These are phyloP conservation scores for Rutilus rutilus DNA, from an alignment of 2,113 vertebrate genomes.

Conservation along the genomic window DNA sequence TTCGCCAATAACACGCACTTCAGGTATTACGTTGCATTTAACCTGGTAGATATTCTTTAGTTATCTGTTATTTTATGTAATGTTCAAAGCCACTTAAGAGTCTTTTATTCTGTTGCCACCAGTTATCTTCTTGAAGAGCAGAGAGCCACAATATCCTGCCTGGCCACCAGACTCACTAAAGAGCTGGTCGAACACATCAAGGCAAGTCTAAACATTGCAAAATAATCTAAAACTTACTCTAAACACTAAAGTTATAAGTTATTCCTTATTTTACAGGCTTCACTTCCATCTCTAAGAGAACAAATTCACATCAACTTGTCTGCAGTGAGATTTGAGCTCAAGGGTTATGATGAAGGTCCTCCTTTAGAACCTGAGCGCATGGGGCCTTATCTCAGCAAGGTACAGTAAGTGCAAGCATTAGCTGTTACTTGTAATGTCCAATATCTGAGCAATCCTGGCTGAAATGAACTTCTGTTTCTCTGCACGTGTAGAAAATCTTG, in stretches of 20 bases:
- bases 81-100: neutral
- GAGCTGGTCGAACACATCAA: constrained; percentile 61
- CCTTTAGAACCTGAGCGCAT: constrained; percentile 51
- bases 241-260: neutral
- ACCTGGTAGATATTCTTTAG: neutral
- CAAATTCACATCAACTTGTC: constrained; percentile 56
- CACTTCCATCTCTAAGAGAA: constrained; percentile 52
- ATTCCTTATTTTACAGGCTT: constrained; percentile 42
- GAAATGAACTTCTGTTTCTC: neutral
- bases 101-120: neutral
- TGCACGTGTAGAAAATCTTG: constrained; percentile 43
- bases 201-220: constrained; percentile 32
- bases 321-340: constrained; percentile 45
- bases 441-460: neutral
- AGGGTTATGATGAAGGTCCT: constrained; percentile 36
- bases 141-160: constrained; percentile 57
- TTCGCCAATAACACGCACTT: constrained; percentile 74
- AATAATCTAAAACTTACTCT: neutral
- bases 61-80: neutral
- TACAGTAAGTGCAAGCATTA: neutral
- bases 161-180: constrained; percentile 58
- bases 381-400: constrained; percentile 49
- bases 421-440: neutral
- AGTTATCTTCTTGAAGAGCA: constrained; percentile 60
- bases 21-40: constrained; percentile 61